A percentile compares a stretch with the other conserved stretches of the same genome.
phyloP scores from a whole-genome alignment of 2,113 vertebrate species.

The Phylloscopus whistleri region DNA sequence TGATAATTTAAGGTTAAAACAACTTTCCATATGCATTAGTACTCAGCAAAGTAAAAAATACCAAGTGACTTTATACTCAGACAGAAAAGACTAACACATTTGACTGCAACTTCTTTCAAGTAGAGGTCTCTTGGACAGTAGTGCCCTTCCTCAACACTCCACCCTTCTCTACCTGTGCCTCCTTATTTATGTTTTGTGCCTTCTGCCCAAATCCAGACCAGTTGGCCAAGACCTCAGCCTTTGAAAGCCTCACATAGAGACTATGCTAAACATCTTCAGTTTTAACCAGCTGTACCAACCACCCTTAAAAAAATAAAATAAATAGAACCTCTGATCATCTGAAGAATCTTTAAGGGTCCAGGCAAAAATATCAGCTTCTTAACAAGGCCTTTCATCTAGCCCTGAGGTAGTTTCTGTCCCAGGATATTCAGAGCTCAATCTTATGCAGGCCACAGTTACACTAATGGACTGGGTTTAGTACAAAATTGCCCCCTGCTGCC shows the following conservation, averaged over 20 bases:
- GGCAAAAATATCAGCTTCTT: background rate
- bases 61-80: background rate
- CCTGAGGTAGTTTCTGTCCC: conserved; percentile 8
- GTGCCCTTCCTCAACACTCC: background rate
- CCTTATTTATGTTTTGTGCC: background rate
- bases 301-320: background rate
- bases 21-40: background rate
- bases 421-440: background rate
- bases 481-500: background rate
- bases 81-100: background rate
- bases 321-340: background rate
- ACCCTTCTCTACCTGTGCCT: background rate
- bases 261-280: background rate
- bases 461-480: background rate
- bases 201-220: background rate
- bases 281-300: background rate
- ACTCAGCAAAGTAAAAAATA: background rate
- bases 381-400: background rate
- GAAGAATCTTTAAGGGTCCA: background rate
- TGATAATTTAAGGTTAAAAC: conserved; percentile 10
- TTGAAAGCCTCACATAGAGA: background rate
- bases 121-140: background rate
- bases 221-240: background rate
- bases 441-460: background rate
- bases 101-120: background rate